phyloP scores from a whole-genome alignment of 2,888 invertebrate species.

The Rotaria socialis region DNA sequence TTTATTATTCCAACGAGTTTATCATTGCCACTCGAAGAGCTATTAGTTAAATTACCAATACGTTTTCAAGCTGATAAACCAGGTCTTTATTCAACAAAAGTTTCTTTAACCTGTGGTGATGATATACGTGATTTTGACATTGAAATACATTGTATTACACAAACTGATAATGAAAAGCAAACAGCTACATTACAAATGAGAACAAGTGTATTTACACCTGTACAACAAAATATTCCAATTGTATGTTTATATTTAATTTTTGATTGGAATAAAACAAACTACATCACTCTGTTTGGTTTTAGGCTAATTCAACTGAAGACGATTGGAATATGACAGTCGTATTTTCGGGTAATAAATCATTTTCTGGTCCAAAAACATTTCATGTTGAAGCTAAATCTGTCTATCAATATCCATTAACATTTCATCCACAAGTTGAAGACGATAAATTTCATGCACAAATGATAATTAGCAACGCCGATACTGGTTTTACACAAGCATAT shows the following conservation, averaged over 20 bases:
- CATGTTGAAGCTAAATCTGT: constrained; percentile 24
- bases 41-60: constrained; percentile 53
- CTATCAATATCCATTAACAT: constrained; percentile 21
- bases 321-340: not conserved
- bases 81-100: constrained; percentile 55
- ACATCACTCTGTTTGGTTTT: too few relatives aligned
- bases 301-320: constrained; percentile 10
- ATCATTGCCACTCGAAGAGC: constrained; percentile 29
- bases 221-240: constrained; percentile 25
- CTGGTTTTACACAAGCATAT: constrained; percentile 26
- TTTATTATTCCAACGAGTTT: not conserved
- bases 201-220: constrained; percentile 27
- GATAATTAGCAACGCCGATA: not conserved
- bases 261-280: not conserved
- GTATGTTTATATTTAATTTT: not conserved
- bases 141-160: constrained; percentile 48
- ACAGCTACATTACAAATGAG: not conserved
- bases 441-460: not conserved
- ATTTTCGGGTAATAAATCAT: constrained; percentile 7
- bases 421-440: constrained; percentile 30
- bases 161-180: constrained; percentile 17
- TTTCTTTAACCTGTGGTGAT: constrained; percentile 53
- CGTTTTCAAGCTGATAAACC: constrained; percentile 53
- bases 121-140: constrained; percentile 57
- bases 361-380: not conserved